These are phyloP conservation scores for Callopanchax toddi DNA, from an alignment of 2,113 vertebrate species.

Conservation along the genomic window DNA sequence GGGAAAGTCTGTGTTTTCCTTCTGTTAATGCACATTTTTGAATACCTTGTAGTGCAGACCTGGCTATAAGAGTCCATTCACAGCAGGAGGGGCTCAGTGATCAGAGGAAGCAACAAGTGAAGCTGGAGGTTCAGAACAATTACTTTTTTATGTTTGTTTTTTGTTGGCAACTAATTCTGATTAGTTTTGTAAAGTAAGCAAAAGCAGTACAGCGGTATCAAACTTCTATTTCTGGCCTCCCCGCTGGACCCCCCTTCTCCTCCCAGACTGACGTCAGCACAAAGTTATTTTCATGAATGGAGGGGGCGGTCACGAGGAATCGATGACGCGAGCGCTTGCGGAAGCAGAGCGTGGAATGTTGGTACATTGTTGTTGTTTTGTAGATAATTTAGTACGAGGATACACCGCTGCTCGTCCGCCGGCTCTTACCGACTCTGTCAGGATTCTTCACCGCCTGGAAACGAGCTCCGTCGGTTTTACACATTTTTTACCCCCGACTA, in stretches of 20 bases:
- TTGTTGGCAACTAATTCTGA: constrained; percentile 26
- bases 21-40: constrained; percentile 52
- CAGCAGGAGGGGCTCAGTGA: background rate
- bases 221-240: constrained; percentile 79
- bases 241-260: constrained; percentile 60
- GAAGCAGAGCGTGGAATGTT: constrained; percentile 85
- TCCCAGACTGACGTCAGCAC: constrained; percentile 82
- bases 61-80: constrained; percentile 7
- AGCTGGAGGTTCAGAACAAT: background rate
- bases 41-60: constrained; percentile 41
- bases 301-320: constrained; percentile 85
- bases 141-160: background rate
- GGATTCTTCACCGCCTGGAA: constrained; percentile 19
- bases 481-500: constrained; percentile 49
- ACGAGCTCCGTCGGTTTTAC: constrained; percentile 40
- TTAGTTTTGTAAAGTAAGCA: constrained; percentile 68
- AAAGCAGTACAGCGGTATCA: constrained; percentile 70
- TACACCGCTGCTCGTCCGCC: constrained; percentile 47
- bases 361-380: constrained; percentile 87
- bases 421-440: constrained; percentile 44
- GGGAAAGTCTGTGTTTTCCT: constrained; percentile 41
- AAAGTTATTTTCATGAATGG: constrained; percentile 89
- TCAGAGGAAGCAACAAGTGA: background rate
- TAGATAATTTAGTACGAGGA: constrained; percentile 76
- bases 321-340: constrained; percentile 83